These are phyloP conservation scores for Caiman crocodilus DNA, from an alignment of 2,797 vertebrate species.

Conservation along the genomic window DNA sequence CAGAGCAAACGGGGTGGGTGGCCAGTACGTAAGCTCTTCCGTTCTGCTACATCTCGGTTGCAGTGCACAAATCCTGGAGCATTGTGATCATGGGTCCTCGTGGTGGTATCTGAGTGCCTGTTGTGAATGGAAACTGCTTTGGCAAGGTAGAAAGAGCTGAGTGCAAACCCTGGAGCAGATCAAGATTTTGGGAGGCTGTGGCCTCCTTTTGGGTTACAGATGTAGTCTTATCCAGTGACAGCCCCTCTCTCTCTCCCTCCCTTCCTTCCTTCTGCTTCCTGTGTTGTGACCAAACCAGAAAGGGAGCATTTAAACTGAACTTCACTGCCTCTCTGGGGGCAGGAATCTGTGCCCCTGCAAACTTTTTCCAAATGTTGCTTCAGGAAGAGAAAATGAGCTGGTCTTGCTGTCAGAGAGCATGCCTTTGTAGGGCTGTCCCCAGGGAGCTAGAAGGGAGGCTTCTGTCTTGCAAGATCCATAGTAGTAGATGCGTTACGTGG, in stretches of 20 bases:
- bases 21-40: too few species aligned
- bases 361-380: not conserved
- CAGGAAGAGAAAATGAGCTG: not conserved
- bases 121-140: not conserved
- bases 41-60: not conserved
- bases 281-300: not conserved
- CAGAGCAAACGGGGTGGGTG: not conserved
- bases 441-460: not conserved
- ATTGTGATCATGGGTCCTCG: not conserved
- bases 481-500: too few species aligned
- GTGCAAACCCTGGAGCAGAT: not conserved
- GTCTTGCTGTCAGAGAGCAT: not conserved
- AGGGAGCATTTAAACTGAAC: not conserved
- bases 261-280: fast-evolving
- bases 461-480: fast-evolving
- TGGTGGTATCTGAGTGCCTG: not conserved
- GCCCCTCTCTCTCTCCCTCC: not conserved
- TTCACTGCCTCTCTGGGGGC: not conserved
- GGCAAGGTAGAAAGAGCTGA: fast-evolving
- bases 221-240: not conserved
- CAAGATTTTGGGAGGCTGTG: not conserved
- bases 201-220: not conserved
- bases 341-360: not conserved
- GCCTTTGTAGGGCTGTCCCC: not conserved
- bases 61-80: not conserved